Percentiles rank a stretch among this genome's conserved stretches.
Evolutionary conservation across 1,140 invertebrate species (phyloP).

Genomic region (Pygmarrhopalites habei): DNA sequence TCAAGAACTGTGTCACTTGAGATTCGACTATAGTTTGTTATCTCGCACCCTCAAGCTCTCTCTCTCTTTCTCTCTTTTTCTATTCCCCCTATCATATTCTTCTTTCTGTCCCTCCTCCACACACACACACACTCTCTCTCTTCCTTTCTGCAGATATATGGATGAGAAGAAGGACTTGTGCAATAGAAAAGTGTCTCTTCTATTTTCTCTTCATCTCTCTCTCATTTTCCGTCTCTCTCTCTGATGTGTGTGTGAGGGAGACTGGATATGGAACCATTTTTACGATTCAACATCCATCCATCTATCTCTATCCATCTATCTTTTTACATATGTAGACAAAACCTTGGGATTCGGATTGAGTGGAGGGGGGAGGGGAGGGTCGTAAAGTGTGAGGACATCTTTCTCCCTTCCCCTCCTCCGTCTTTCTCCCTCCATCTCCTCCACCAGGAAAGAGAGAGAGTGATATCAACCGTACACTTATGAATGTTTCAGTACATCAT

Average conservation of each 20-base stretch:
- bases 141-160: neutral
- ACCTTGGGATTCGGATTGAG: too few relatives aligned
- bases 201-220: neutral
- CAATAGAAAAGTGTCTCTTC: neutral
- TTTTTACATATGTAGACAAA: neutral
- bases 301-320: neutral
- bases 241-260: neutral
- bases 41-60: constrained; percentile 5
- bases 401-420: too few relatives aligned
- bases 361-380: too few relatives aligned
- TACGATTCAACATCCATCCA: constrained; percentile 1
- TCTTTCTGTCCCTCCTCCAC: neutral
- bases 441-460: too few relatives aligned
- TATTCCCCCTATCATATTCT: neutral
- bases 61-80: neutral
- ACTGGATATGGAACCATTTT: neutral
- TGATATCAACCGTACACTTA: too few relatives aligned
- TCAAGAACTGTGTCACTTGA: constrained; percentile 30
- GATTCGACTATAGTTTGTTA: constrained; percentile 14
- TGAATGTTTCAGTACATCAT: too few relatives aligned
- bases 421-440: too few relatives aligned
- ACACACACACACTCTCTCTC: neutral
- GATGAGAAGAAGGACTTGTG: neutral
- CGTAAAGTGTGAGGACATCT: too few relatives aligned
- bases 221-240: neutral